Conservation (phyloP, 2,888 invertebrate species). For the Apodemia zela region DNA sequence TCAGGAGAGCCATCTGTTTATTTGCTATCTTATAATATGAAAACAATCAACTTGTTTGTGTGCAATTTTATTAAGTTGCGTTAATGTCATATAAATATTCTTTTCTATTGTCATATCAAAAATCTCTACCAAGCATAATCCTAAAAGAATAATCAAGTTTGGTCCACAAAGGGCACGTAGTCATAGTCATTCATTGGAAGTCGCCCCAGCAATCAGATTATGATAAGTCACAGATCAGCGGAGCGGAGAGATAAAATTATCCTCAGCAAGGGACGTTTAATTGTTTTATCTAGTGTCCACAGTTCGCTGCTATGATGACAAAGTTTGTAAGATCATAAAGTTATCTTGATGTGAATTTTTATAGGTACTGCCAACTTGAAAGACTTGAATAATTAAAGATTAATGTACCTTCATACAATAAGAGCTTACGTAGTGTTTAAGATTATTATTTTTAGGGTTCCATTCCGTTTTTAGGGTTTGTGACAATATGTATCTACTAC, state of each 20-base stretch:
- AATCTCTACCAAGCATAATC: constrained; percentile 28
- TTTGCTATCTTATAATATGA: too few relatives aligned
- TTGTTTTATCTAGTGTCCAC: constrained; percentile 37
- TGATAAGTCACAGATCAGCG: constrained; percentile 59
- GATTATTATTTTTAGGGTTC: background rate
- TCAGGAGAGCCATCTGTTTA: too few relatives aligned
- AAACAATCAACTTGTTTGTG: too few relatives aligned
- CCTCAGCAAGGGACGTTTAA: constrained; percentile 54
- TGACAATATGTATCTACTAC: too few relatives aligned
- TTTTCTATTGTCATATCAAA: constrained; percentile 18
- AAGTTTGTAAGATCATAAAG: constrained; percentile 25
- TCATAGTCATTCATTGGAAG: constrained; percentile 37
- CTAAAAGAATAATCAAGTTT: constrained; percentile 32
- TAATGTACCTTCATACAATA: constrained; percentile 17
- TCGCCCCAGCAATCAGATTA: constrained; percentile 55
- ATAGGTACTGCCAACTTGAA: background rate
- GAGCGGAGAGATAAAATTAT: constrained; percentile 71
- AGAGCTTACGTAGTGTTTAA: background rate
- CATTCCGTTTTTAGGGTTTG: too few relatives aligned
- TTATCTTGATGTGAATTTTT: constrained; percentile 12
- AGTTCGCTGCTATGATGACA: constrained; percentile 32
- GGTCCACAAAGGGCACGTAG: constrained; percentile 33
- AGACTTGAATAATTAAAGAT: constrained; percentile 1
- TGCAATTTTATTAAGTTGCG: too few relatives aligned
- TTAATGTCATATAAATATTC: background rate